Evolutionary conservation across 2,113 vertebrate genomes (phyloP), one percentile per base, ranked within the genome.

Genomic region (Archilochus colubris): DNA sequence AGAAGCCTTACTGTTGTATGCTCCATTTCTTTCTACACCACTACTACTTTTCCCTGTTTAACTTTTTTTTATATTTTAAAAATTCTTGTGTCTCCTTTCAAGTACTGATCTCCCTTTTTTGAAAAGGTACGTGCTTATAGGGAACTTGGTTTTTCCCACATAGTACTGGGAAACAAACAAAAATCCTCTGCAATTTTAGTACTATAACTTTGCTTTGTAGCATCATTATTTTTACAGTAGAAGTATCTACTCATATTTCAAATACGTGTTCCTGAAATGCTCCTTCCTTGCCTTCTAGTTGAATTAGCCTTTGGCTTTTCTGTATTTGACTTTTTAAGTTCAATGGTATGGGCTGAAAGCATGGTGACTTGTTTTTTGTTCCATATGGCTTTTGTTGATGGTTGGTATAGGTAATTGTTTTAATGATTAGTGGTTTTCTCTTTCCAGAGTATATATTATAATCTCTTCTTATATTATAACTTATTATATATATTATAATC

Each of bases 21-120:
- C 72, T 82, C 20, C 5, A 14, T 76, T 82, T 85, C 15, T 53
- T 85, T 62, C 63, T 61, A 44, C 4, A 17, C 21, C 12, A 28
- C 20, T 75, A 33, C 19, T 72, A 30, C 27, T 82, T 74, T 23
- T 36, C 33, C 7, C 23, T 51, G 13, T 69, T 69, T 67, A 36
- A 36, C 23, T n/a, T 36, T 54, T 14, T 36, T 58, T 16, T n/a
- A 0, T 24, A 7, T 68, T 78, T 55, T 15, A 44, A 77, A 68
- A 77, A 46, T 44, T 31, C 16, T 6, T 1, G 0, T 25, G 12
- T 63, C 4, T 66, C 18, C 44, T 9, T 92, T 86, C n/a, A 80
- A 73, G 31, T 0, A 0, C 9, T 62, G 8, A 27, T 58, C 36
- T 20, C 13, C 12, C 27, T 33, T 69, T 68, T 75, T 55, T 38